Evolutionary conservation across 2,113 vertebrate species (phyloP).

Genomic region (Semnornis frantzii): DNA sequence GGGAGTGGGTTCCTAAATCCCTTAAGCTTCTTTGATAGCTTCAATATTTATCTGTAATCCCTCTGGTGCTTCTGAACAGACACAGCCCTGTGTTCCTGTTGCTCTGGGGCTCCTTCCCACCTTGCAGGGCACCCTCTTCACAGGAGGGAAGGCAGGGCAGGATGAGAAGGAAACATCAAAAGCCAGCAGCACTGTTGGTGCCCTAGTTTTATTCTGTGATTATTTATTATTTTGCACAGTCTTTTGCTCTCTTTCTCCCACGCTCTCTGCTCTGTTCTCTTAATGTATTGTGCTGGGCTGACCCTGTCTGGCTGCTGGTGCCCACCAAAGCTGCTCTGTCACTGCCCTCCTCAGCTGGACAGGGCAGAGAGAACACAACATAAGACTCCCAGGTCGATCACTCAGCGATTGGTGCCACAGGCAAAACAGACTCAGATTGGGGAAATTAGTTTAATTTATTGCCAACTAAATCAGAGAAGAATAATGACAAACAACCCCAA

Average conservation of each 20-base stretch:
- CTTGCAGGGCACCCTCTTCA: neutral
- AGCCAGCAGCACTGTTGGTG: neutral
- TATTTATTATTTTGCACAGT: slow-evolving; percentile 15
- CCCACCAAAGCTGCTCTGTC: neutral
- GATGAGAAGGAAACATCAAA: slow-evolving; percentile 21
- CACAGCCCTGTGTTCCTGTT: neutral
- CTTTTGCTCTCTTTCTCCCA: slow-evolving; percentile 28
- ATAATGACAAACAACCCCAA: neutral
- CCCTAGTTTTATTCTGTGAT: neutral
- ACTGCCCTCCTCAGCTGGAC: neutral
- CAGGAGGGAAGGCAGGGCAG: neutral
- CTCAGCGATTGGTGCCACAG: accelerated
- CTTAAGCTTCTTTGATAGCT: slow-evolving; percentile 61
- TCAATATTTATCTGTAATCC: slow-evolving; percentile 61
- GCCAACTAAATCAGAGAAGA: neutral
- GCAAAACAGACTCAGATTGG: neutral
- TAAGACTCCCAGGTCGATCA: neutral
- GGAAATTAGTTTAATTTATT: neutral
- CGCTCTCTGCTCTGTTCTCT: neutral
- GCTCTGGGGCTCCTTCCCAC: slow-evolving; percentile 4
- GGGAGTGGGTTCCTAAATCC: slow-evolving; percentile 62
- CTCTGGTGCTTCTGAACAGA: neutral
- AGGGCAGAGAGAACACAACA: neutral
- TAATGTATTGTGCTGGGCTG: neutral
- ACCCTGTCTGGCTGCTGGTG: neutral